These are phyloP conservation scores for Andricus grossulariae DNA, from an alignment of 1,140 invertebrate species.

Conservation along the genomic window DNA sequence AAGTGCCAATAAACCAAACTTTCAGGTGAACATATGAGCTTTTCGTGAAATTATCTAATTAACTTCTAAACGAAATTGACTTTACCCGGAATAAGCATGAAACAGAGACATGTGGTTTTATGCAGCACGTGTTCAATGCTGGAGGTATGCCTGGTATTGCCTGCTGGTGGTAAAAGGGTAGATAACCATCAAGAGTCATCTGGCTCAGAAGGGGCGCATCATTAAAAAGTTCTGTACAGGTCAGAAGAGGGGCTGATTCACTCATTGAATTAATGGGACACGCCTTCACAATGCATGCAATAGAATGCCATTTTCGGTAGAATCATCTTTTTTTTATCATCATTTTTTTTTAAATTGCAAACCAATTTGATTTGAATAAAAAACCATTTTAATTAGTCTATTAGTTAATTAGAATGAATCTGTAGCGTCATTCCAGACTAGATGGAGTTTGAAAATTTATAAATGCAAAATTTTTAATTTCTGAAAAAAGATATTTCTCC, in stretches of 20 bases:
- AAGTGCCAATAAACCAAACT: no score
- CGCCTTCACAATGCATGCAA: conserved; percentile 43
- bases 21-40: no score
- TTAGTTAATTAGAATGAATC: no score
- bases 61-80: no score
- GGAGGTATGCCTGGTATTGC: conserved; percentile 50
- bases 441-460: no score
- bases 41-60: no score
- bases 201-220: conserved; percentile 64
- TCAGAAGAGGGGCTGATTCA: conserved; percentile 61
- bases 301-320: background rate
- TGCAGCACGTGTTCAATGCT: conserved; percentile 67
- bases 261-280: conserved; percentile 71
- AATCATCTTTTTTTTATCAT: background rate
- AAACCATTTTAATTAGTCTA: no score
- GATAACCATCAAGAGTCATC: conserved; percentile 74
- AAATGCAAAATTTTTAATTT: no score
- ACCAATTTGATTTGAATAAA: no score
- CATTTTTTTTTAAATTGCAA: no score
- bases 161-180: conserved; percentile 70
- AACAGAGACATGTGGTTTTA: conserved; percentile 65
- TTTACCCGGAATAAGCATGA: conserved; percentile 44
- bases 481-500: no score
- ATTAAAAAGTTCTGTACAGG: conserved; percentile 68
- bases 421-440: no score